Conservation (phyloP, 92 coral and sea anemone species). For the Pocillopora grandis region DNA sequence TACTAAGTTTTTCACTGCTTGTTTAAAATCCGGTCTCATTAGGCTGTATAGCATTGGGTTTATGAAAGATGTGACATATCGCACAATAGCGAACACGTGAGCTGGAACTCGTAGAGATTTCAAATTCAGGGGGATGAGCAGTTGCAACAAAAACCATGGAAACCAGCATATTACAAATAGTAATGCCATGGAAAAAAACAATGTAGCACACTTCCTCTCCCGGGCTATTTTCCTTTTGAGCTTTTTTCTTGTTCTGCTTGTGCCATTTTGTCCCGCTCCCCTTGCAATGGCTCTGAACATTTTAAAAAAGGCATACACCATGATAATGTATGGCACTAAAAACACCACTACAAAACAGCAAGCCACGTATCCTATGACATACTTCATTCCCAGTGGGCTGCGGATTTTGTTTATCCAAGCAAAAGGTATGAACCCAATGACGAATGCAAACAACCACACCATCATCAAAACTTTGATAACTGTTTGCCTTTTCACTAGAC, state of each 20-base stretch:
- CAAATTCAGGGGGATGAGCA: background rate
- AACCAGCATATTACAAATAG: slow-evolving; percentile 52
- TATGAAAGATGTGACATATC: slow-evolving; percentile 47
- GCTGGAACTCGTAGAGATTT: slow-evolving; percentile 4
- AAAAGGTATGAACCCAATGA: slow-evolving; percentile 42
- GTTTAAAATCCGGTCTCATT: slow-evolving; percentile 41
- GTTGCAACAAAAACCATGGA: slow-evolving; percentile 41
- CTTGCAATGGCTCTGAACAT: slow-evolving; percentile 35
- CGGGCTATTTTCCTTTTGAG: slow-evolving; percentile 10
- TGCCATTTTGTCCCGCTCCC: slow-evolving; percentile 12
- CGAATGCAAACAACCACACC: slow-evolving; percentile 20
- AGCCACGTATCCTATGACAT: background rate
- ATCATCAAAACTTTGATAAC: slow-evolving; percentile 5
- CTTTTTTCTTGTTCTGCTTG: background rate
- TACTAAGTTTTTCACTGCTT: slow-evolving; percentile 20
- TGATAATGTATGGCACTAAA: slow-evolving; percentile 41
- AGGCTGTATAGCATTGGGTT: slow-evolving; percentile 52
- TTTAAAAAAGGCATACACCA: slow-evolving; percentile 50
- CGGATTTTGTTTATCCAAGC: slow-evolving; percentile 13
- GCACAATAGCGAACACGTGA: slow-evolving; percentile 26
- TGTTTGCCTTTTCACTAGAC: slow-evolving; percentile 2
- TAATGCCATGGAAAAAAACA: slow-evolving; percentile 56
- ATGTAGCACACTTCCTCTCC: slow-evolving; percentile 42
- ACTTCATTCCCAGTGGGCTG: slow-evolving; percentile 1
- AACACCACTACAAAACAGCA: slow-evolving; percentile 30